Evolutionary conservation across 1,140 invertebrate genomes (phyloP).

Genomic region (Brachionus calyciflorus): DNA sequence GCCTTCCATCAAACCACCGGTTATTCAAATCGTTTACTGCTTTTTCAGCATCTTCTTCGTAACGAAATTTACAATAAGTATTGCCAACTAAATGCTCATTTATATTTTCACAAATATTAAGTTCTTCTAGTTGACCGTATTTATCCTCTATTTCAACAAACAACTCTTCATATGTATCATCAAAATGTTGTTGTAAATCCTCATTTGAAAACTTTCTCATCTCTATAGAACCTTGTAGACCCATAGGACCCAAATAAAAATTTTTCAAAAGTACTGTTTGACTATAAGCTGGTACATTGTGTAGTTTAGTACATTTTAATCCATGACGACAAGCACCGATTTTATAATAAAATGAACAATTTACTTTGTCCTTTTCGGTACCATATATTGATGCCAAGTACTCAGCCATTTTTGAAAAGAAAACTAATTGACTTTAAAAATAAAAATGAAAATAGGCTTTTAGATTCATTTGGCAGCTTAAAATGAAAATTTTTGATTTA

Average conservation of each 20-base stretch:
- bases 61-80: slow-evolving; percentile 72
- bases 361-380: slow-evolving; percentile 93
- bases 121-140: slow-evolving; percentile 98
- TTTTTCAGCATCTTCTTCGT: slow-evolving; percentile 95
- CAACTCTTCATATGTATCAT: slow-evolving; percentile 98
- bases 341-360: slow-evolving; percentile 99
- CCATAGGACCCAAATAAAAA: slow-evolving; percentile 95
- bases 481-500: background rate
- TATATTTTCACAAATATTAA: slow-evolving; percentile 99
- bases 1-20: slow-evolving; percentile 95
- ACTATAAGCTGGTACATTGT: slow-evolving; percentile 98
- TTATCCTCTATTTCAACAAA: slow-evolving; percentile 97
- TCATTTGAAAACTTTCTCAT: slow-evolving; percentile 71
- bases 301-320: slow-evolving; percentile 92
- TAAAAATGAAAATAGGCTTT: no score
- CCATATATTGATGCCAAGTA: slow-evolving; percentile 98
- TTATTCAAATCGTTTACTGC: slow-evolving; percentile 94
- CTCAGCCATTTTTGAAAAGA: slow-evolving; percentile 75
- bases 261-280: slow-evolving; percentile 93
- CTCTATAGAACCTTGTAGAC: slow-evolving; percentile 64
- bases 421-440: no score
- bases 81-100: slow-evolving; percentile 90
- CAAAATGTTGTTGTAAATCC: slow-evolving; percentile 97
- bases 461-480: background rate
- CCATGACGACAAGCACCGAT: slow-evolving; percentile 98